Percentiles rank a stretch among this genome's conserved stretches.
phyloP scores from a whole-genome alignment of 2,797 vertebrate species.

The Percopsis omiscomaycus region DNA sequence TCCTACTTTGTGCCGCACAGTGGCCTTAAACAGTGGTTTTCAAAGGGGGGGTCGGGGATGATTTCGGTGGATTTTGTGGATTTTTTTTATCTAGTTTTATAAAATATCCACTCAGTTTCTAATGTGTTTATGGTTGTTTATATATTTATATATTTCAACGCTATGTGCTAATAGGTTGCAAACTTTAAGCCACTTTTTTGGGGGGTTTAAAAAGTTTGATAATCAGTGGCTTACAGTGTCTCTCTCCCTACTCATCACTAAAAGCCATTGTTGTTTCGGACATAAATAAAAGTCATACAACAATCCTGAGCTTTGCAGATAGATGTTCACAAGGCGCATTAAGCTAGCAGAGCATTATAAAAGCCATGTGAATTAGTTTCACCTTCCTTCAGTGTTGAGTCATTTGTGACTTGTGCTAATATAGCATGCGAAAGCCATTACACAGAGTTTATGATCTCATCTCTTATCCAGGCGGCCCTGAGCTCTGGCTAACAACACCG shows the following conservation, averaged over 20 bases:
- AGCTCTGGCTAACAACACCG: conserved; percentile 29
- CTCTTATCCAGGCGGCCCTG: conserved; percentile 42
- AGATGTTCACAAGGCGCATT: not conserved
- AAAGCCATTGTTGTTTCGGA: too few species aligned
- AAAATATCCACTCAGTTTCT: too few species aligned
- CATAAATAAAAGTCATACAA: not conserved
- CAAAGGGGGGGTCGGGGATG: too few species aligned
- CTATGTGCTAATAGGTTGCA: too few species aligned
- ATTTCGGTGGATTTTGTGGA: too few species aligned
- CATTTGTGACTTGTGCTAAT: conserved; percentile 25
- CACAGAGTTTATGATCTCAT: conserved; percentile 40
- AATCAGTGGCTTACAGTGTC: too few species aligned
- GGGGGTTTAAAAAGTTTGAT: too few species aligned
- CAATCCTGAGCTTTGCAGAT: not conserved
- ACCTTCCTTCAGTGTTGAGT: conserved; percentile 19
- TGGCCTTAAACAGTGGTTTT: conserved; percentile 7
- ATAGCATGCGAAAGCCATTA: conserved; percentile 39
- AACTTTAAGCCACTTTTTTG: too few species aligned
- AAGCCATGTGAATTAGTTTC: conserved; percentile 8
- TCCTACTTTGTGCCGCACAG: conserved; percentile 45
- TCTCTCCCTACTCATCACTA: too few species aligned
- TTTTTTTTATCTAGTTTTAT: too few species aligned
- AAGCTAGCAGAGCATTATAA: not conserved
- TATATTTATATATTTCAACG: too few species aligned
- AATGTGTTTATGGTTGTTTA: too few species aligned